Conservation (phyloP, 2,113 vertebrate species). For the Fregata magnificens region DNA sequence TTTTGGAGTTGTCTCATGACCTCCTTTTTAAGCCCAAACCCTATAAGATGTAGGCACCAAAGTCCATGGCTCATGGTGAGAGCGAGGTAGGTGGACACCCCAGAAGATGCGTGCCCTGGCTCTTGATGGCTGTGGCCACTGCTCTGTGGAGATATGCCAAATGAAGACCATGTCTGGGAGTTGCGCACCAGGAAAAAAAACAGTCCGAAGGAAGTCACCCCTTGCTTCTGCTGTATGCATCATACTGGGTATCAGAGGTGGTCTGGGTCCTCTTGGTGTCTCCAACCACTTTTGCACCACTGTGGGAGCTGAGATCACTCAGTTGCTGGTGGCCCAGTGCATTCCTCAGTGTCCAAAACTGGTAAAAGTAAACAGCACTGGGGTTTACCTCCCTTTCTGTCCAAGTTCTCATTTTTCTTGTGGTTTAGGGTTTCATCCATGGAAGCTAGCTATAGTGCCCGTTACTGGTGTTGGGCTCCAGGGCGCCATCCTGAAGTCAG, state of each 20-base stretch:
- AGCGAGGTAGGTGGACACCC: rapidly evolving
- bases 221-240: background rate
- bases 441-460: background rate
- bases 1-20: background rate
- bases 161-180: background rate
- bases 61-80: background rate
- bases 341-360: background rate
- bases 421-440: background rate
- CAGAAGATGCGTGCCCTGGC: background rate
- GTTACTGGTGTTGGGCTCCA: background rate
- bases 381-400: background rate
- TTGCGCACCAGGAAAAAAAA: background rate
- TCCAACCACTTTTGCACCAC: background rate
- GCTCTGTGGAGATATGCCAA: background rate
- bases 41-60: background rate
- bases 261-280: background rate
- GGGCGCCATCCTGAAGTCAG: background rate
- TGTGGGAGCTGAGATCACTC: background rate
- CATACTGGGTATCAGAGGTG: background rate
- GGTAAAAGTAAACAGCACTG: background rate
- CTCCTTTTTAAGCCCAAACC: background rate
- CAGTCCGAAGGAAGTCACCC: background rate
- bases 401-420: background rate
- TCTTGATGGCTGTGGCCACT: background rate
- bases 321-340: background rate